A percentile compares a stretch with the other conserved stretches of the same genome.
Conservation (phyloP, 2,113 vertebrate species). For the Corythoichthys intestinalis region DNA sequence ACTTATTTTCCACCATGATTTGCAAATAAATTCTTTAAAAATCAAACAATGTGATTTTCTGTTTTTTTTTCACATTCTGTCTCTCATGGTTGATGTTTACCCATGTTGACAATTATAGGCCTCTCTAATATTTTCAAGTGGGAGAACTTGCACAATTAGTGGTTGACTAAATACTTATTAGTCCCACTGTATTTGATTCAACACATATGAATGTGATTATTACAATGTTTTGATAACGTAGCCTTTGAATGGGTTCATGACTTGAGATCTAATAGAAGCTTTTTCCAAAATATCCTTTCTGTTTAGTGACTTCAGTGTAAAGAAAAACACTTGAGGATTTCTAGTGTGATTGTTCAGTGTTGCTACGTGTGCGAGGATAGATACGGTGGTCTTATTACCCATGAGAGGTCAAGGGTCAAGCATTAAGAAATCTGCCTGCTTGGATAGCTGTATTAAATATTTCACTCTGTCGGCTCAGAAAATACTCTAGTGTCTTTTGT, state of each 20-base stretch:
- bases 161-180: no score
- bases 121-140: no score
- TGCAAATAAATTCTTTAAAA: no score
- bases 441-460: conserved; percentile 65
- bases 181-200: neutral
- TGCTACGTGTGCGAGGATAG: conserved; percentile 68
- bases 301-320: conserved; percentile 35
- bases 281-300: conserved; percentile 21
- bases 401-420: conserved; percentile 76
- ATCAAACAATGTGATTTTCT: no score
- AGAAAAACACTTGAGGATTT: conserved; percentile 49
- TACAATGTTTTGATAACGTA: conserved; percentile 13
- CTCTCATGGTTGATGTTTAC: no score
- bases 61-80: no score
- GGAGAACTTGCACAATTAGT: no score
- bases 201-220: conserved; percentile 4
- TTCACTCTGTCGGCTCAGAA: conserved; percentile 65
- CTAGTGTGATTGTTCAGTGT: conserved; percentile 63
- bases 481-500: conserved; percentile 71
- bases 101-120: neutral
- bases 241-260: conserved; percentile 8
- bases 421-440: conserved; percentile 74
- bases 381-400: conserved; percentile 74
- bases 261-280: conserved; percentile 19
- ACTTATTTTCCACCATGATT: no score